phyloP scores from a whole-genome alignment of 1,140 invertebrate genomes.

The Thereuonema tuberculata region DNA sequence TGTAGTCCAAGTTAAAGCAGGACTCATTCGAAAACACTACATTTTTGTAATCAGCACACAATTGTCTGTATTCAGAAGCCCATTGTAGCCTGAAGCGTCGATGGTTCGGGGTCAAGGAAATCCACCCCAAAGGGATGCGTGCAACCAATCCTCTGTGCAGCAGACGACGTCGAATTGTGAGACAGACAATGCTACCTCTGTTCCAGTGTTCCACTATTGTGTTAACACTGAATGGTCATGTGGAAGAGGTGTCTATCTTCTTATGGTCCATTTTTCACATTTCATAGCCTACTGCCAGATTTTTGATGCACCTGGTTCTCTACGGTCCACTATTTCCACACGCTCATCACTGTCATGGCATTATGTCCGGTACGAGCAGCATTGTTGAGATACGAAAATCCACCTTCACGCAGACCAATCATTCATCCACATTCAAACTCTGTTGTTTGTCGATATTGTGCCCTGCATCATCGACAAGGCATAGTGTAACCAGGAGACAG shows the following conservation, averaged over 20 bases:
- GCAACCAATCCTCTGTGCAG: too few relatives aligned
- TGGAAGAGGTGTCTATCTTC: too few relatives aligned
- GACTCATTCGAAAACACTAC: constrained; percentile 1
- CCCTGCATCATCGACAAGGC: background rate
- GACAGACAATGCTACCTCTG: constrained; percentile 1
- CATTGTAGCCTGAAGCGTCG: background rate
- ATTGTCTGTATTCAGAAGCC: constrained; percentile 1
- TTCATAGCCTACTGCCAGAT: background rate
- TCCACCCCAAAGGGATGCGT: background rate
- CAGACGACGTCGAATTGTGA: background rate
- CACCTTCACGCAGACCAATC: background rate
- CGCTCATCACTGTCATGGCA: background rate
- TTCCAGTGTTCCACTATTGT: background rate
- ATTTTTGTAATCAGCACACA: background rate
- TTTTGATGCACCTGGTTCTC: constrained; percentile 2
- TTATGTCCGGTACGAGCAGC: background rate
- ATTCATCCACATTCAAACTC: background rate
- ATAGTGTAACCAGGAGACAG: background rate
- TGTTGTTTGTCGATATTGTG: background rate
- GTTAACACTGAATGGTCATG: too few relatives aligned
- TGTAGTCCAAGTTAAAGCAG: constrained; percentile 1
- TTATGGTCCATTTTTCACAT: background rate
- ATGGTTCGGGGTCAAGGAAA: background rate
- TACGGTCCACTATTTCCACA: background rate
- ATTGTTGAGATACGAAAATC: background rate